phyloP scores from a whole-genome alignment of 2,888 invertebrate species.

The Sclerodermus sp. region DNA sequence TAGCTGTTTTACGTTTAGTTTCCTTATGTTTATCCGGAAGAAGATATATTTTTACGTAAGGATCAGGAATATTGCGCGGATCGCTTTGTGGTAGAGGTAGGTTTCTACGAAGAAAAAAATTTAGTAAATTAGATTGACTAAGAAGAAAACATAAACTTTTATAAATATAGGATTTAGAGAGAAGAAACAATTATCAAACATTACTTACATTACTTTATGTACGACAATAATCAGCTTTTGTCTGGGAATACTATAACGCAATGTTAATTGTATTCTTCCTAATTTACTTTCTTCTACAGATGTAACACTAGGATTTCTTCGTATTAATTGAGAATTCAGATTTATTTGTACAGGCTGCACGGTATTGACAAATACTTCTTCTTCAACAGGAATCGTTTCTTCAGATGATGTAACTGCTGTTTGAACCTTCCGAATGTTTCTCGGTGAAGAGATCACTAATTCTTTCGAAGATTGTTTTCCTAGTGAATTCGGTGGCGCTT shows the following conservation, averaged over 20 bases:
- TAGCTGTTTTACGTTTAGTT: constrained; percentile 82
- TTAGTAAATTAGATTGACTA: not conserved
- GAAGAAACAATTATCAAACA: too few species aligned
- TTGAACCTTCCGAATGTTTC: constrained; percentile 19
- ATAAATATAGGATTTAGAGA: too few species aligned
- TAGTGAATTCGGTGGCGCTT: constrained; percentile 47
- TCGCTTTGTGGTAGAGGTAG: constrained; percentile 73
- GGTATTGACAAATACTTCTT: constrained; percentile 47
- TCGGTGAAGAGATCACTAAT: constrained; percentile 42
- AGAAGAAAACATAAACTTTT: constrained; percentile 10
- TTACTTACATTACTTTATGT: constrained; percentile 85
- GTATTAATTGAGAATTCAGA: constrained; percentile 59
- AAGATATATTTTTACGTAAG: constrained; percentile 86
- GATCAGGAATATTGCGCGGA: constrained; percentile 82
- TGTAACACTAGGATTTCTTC: constrained; percentile 65
- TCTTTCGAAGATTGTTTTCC: constrained; percentile 50
- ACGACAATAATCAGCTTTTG: constrained; percentile 82
- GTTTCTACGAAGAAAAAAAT: constrained; percentile 62
- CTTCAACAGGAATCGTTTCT: constrained; percentile 25
- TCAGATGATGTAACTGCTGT: too few species aligned
- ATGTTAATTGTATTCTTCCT: constrained; percentile 81
- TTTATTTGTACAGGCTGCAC: constrained; percentile 45
- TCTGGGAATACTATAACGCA: constrained; percentile 81
- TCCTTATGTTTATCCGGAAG: constrained; percentile 84
- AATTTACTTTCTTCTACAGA: constrained; percentile 74